Percentiles rank a stretch among this genome's conserved stretches.
Evolutionary conservation across 1,140 invertebrate species (phyloP).

Genomic region (Apis dorsata): DNA sequence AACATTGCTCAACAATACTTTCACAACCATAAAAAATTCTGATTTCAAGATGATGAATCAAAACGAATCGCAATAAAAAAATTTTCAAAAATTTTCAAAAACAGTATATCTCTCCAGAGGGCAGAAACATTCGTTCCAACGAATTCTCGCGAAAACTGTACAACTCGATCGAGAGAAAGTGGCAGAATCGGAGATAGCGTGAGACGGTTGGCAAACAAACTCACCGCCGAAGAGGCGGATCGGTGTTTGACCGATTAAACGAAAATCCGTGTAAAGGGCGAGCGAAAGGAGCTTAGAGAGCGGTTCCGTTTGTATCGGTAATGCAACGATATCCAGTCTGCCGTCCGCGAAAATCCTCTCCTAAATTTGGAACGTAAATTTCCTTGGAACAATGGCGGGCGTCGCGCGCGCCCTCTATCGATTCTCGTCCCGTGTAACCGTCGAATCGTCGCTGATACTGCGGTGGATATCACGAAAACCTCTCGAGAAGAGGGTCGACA

Average conservation of each 20-base stretch:
- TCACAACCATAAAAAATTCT: no score
- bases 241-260: conserved; percentile 31
- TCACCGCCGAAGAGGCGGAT: neutral
- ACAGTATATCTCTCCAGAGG: neutral
- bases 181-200: neutral
- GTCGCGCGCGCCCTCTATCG: neutral
- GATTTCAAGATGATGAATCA: no score
- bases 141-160: neutral
- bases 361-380: conserved; percentile 19
- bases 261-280: conserved; percentile 20
- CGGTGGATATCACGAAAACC: neutral
- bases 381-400: neutral
- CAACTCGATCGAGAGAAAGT: neutral
- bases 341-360: neutral
- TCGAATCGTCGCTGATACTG: neutral
- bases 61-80: no score
- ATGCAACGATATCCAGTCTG: conserved; percentile 16
- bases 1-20: no score
- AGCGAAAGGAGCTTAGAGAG: neutral
- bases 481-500: neutral
- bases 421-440: neutral
- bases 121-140: neutral
- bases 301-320: conserved; percentile 19
- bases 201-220: conserved; percentile 13
- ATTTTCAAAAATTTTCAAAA: neutral